Base-by-base conservation (phyloP, 1,140 invertebrate genomes). In the Papilio dardanus region DNA sequence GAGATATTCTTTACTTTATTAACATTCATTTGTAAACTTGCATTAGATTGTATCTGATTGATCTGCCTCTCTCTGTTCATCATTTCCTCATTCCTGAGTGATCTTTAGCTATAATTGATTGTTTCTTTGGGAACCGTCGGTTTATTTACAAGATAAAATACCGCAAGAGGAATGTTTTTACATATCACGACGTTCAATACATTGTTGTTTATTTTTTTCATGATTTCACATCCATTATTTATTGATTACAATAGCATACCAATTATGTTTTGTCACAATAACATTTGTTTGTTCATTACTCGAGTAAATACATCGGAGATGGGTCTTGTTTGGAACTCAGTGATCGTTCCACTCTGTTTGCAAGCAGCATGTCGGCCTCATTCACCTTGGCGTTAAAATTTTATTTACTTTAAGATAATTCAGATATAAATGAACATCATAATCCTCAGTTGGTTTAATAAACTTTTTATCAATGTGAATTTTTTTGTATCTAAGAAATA, bases 341-440 rank as follows among this genome's bases (percentile, higher is more conserved):
- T 74, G 58, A 71, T 73, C 79, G 81, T 88, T 88, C 86, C 85
- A 88, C 79, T 86, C 86, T 84, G 85, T 80, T 86, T 46, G 78
- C 81, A 83, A 84, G 83, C 80, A 83, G 74, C 58, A 30, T 65
- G 76, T 50, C 78, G 83, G 76, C 83, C 82, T 74, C 71, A 76
- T 80, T 85, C 71, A 71, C 40, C 58, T 82, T 54, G 65, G 24
- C 75, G 81, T 82, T 74, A 74, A 75, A 78, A 67, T 78, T 40
- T 74, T 80, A 83, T 21, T 40, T 24, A 46, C 68, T 19, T 24
- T 71, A 50, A 21, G 21, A 37, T 28, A 71, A 46, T 30, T 54
- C 30, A n/a, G 16, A n/a, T 31, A 66, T 31, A 66, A 66, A 14
- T 66, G 30, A 71, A 71, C 3, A 19, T n/a, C 6, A 50, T 14